phyloP scores from a whole-genome alignment of 2,113 vertebrate species.

The Lutjanus erythropterus region DNA sequence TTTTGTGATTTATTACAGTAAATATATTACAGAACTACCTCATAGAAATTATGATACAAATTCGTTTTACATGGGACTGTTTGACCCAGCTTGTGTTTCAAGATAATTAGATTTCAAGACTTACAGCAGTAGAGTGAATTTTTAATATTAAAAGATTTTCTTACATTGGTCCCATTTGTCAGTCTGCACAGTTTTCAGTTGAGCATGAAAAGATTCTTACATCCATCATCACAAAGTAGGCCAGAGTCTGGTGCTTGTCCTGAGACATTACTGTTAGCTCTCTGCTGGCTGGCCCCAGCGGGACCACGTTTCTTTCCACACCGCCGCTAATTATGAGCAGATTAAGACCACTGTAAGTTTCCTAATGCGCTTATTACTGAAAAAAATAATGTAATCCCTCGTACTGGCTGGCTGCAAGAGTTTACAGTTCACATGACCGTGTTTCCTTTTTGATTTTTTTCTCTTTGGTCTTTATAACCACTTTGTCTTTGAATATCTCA shows the following conservation, averaged over 20 bases:
- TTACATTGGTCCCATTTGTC: neutral
- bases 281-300: constrained; percentile 62
- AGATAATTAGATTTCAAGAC: neutral
- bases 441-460: constrained; percentile 34
- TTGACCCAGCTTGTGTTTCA: neutral
- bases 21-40: too few species aligned
- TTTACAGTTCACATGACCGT: constrained; percentile 69
- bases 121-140: neutral
- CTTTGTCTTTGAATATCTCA: constrained; percentile 28
- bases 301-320: constrained; percentile 70
- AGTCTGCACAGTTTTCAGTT: neutral
- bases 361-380: constrained; percentile 77
- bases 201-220: neutral
- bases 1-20: too few species aligned
- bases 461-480: constrained; percentile 25
- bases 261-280: constrained; percentile 46
- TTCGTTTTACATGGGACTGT: neutral
- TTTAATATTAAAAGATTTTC: neutral
- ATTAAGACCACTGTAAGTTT: constrained; percentile 78
- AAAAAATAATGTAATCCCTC: constrained; percentile 69
- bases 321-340: constrained; percentile 78
- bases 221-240: constrained; percentile 41
- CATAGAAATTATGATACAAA: neutral
- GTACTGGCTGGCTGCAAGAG: constrained; percentile 38
- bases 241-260: constrained; percentile 47